phyloP scores from a whole-genome alignment of 2,113 vertebrate species.

The Burhinus bistriatus region DNA sequence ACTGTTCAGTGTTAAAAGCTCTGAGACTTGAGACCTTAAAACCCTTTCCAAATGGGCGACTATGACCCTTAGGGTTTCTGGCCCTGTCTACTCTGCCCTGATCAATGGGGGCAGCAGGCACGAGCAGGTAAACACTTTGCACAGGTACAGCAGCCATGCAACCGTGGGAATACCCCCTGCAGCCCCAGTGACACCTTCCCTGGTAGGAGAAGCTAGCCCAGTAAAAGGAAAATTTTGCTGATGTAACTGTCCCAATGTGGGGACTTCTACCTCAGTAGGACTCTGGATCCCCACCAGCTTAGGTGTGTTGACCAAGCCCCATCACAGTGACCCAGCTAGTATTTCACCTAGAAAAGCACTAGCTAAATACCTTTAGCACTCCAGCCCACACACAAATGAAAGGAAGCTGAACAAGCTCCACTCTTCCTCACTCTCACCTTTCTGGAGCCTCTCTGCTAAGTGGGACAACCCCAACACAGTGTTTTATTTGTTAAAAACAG shows the following conservation, averaged over 20 bases:
- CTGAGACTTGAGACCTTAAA: background rate
- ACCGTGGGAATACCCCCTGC: rapidly evolving
- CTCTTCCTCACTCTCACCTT: background rate
- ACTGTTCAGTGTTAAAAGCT: background rate
- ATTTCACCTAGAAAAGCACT: background rate
- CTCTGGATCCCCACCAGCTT: background rate
- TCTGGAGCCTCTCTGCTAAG: background rate
- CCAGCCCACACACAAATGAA: background rate
- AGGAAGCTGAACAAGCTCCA: background rate
- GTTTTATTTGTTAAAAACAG: background rate
- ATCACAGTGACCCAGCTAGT: background rate
- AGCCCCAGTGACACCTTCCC: background rate
- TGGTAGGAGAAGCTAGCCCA: background rate
- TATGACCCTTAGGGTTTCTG: background rate
- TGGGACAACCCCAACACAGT: rapidly evolving
- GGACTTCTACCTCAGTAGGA: background rate
- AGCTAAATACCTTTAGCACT: background rate
- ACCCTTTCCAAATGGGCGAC: background rate
- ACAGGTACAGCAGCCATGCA: background rate
- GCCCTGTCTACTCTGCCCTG: background rate
- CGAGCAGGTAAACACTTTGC: background rate
- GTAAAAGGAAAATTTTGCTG: background rate
- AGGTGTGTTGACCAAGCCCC: background rate
- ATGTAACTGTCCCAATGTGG: background rate
- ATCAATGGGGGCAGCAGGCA: rapidly evolving